Evolutionary conservation across 2,888 invertebrate genomes (phyloP).

Genomic region (Agrochola macilenta): DNA sequence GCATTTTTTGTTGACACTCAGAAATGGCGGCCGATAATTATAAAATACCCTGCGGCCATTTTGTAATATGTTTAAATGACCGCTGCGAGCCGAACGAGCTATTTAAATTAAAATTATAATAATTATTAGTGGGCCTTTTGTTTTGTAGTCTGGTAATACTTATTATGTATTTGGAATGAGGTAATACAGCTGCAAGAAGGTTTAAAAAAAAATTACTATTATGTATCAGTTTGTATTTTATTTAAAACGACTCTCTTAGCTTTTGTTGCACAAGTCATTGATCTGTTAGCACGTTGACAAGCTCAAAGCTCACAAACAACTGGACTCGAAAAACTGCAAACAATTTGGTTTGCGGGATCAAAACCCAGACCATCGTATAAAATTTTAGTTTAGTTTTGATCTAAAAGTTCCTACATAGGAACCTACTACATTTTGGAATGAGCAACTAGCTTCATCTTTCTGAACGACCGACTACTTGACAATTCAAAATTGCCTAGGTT

Average conservation of each 20-base stretch:
- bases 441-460: not conserved
- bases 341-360: not conserved
- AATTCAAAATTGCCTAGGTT: not conserved
- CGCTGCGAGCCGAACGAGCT: slow-evolving; percentile 45
- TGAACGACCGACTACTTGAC: not conserved
- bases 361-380: too few relatives aligned
- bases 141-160: slow-evolving; percentile 28
- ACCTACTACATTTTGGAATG: not conserved
- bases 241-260: not conserved
- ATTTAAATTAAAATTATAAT: slow-evolving; percentile 61
- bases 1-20: slow-evolving; percentile 62
- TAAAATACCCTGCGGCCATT: slow-evolving; percentile 46
- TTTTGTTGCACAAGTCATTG: not conserved
- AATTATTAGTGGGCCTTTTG: slow-evolving; percentile 55
- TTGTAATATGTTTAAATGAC: slow-evolving; percentile 44
- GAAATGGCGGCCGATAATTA: slow-evolving; percentile 59
- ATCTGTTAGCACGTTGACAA: not conserved
- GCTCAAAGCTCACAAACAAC: not conserved
- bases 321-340: not conserved
- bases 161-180: slow-evolving; percentile 6
- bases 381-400: not conserved
- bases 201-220: too few relatives aligned
- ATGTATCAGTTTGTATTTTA: not conserved
- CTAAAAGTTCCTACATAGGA: not conserved
- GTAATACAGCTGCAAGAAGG: not conserved